A percentile compares a stretch with the other conserved stretches of the same genome.
phyloP scores from a whole-genome alignment of 1,140 invertebrate genomes.

The Coelopa frigida region DNA sequence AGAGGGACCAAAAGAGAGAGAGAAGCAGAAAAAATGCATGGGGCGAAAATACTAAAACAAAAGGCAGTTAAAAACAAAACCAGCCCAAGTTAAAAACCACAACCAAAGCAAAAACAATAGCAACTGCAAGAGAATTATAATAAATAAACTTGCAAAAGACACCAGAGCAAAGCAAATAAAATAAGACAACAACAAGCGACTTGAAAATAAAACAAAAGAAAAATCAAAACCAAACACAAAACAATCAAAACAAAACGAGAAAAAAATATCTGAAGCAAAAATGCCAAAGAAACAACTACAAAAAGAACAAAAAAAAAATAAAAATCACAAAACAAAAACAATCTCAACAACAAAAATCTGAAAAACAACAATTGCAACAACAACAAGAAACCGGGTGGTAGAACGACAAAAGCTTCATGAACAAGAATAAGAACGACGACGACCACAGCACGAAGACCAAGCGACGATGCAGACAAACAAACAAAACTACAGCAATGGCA shows the following conservation, averaged over 20 bases:
- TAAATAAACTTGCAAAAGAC: no score
- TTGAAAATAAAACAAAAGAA: neutral
- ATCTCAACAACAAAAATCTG: neutral
- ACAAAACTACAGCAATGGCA: neutral
- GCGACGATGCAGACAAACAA: neutral
- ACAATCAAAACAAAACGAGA: constrained; percentile 16
- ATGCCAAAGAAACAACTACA: constrained; percentile 5
- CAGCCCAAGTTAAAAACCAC: no score
- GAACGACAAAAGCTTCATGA: neutral
- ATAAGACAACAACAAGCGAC: neutral
- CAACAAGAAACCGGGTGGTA: no score
- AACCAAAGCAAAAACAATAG: no score
- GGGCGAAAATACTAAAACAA: no score
- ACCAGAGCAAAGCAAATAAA: no score
- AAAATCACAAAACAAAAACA: neutral
- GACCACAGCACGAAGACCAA: neutral
- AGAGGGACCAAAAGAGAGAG: no score
- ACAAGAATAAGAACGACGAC: neutral
- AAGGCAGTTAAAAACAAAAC: no score
- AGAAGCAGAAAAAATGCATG: no score
- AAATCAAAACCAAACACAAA: neutral
- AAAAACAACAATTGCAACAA: no score
- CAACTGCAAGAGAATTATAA: no score
- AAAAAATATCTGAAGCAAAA: constrained; percentile 5
- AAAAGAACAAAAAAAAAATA: neutral